Evolutionary conservation across 2,888 invertebrate genomes (phyloP), one percentile per base, ranked within the genome.

Genomic region (Metellina segmentata): DNA sequence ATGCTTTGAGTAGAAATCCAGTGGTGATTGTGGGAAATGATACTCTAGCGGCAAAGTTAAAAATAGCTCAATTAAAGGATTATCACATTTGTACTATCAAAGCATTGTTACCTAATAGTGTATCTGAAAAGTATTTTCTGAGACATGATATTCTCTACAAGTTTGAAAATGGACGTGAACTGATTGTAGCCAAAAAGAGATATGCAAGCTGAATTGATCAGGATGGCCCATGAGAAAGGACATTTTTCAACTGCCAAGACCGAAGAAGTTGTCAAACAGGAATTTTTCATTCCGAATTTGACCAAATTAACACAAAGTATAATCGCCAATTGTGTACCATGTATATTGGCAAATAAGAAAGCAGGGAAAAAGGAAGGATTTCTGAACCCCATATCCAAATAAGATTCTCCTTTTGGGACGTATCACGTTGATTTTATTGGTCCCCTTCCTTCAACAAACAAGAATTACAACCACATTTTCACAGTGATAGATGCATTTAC

Each of bases 141-240:
- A 53, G 49, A 11, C 6, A n/a, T n/a, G n/a, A n/a, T n/a, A n/a
- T n/a, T n/a, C n/a, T n/a, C n/a, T n/a, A n/a, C n/a, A n/a, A n/a
- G n/a, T n/a, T n/a, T n/a, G n/a, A n/a, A n/a, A n/a, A n/a, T n/a
- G n/a, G n/a, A n/a, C n/a, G n/a, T n/a, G 52, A 86, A 86, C 20
- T 86, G 49, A 16, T 86, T 1, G 78, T 86, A n/a, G 20, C 13
- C n/a, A 20, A 69, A 77, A 19, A 13, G 51, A 61, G n/a, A 34
- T 51, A 86, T 86, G 78, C 70, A 78, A 78, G 51, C 70, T 11
- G 61, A 75, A 61, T n/a, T 86, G 20, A n/a, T 86, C 16, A 77
- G n/a, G 19, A 6, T 7, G 9, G 70, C 8, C 7, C 77, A 86
- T 69, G 13, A 70, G 8, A 78, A 77, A 51, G 70, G 78, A 11